Percentiles rank a stretch among this genome's conserved stretches.
These are phyloP conservation scores for Clarias platycephalus DNA, from an alignment of 2,797 vertebrate genomes.

Conservation along the genomic window DNA sequence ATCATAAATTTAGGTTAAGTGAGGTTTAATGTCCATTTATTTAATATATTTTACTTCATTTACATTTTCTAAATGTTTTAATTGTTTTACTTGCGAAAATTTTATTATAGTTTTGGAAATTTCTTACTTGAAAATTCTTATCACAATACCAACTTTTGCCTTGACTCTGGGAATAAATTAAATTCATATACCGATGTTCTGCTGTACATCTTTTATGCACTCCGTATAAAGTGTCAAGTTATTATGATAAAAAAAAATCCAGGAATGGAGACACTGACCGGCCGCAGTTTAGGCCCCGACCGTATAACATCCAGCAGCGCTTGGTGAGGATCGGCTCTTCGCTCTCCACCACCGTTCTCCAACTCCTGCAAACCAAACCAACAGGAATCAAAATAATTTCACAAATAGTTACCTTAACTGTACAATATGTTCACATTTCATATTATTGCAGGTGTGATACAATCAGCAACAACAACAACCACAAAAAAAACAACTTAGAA, in stretches of 20 bases:
- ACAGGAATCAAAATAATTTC: too few relatives aligned
- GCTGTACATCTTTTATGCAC: neutral
- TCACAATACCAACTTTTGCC: too few relatives aligned
- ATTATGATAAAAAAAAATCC: neutral
- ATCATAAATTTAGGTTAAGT: too few relatives aligned
- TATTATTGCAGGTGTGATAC: neutral
- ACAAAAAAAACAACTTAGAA: neutral
- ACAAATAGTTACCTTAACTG: neutral
- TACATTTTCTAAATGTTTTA: too few relatives aligned
- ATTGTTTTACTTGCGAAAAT: too few relatives aligned
- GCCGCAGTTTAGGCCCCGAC: constrained; percentile 52
- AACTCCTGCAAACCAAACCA: constrained; percentile 25
- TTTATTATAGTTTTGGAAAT: too few relatives aligned
- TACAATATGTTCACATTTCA: neutral
- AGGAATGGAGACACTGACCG: constrained; percentile 51
- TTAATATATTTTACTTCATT: too few relatives aligned
- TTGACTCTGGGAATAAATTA: too few relatives aligned
- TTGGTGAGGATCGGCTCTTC: constrained; percentile 35
- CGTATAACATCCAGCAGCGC: constrained; percentile 51
- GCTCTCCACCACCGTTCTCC: neutral
- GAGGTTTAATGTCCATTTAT: too few relatives aligned
- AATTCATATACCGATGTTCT: too few relatives aligned
- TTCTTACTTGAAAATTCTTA: too few relatives aligned
- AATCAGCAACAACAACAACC: neutral
- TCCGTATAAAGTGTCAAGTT: neutral